A percentile compares a stretch with the other conserved stretches of the same genome.
Evolutionary conservation across 53 echinoderm and acorn worm species (phyloP).

Genomic region (Henricia sp.): DNA sequence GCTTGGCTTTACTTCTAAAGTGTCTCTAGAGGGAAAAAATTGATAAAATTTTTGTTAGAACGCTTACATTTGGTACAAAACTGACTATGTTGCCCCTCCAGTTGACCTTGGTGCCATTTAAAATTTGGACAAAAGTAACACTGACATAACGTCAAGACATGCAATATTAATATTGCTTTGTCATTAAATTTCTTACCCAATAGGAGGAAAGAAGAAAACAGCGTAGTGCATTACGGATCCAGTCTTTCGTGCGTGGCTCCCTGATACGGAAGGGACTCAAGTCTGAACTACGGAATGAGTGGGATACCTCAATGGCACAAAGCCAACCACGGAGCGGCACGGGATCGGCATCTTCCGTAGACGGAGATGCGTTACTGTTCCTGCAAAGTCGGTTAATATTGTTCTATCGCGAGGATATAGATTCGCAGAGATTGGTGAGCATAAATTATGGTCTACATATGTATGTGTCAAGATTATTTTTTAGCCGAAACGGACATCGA

Average conservation of each 20-base stretch:
- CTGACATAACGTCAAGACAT: neutral
- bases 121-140: neutral
- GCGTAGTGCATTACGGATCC: conserved; percentile 81
- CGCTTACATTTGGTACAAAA: neutral
- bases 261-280: conserved; percentile 65
- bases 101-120: no score
- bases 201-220: conserved; percentile 81
- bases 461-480: no score
- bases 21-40: neutral
- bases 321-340: neutral
- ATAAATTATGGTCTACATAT: no score
- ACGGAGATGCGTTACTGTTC: conserved; percentile 40
- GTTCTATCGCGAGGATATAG: conserved; percentile 70
- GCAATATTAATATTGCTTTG: neutral
- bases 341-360: neutral
- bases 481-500: no score
- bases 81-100: neutral
- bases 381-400: conserved; percentile 74
- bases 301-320: conserved; percentile 64
- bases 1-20: neutral
- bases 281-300: conserved; percentile 60
- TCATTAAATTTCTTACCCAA: neutral
- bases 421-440: conserved; percentile 88
- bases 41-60: neutral
- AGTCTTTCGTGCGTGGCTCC: conserved; percentile 85